phyloP scores from a whole-genome alignment of 2,888 invertebrate genomes.

The Perizoma affinitatum region DNA sequence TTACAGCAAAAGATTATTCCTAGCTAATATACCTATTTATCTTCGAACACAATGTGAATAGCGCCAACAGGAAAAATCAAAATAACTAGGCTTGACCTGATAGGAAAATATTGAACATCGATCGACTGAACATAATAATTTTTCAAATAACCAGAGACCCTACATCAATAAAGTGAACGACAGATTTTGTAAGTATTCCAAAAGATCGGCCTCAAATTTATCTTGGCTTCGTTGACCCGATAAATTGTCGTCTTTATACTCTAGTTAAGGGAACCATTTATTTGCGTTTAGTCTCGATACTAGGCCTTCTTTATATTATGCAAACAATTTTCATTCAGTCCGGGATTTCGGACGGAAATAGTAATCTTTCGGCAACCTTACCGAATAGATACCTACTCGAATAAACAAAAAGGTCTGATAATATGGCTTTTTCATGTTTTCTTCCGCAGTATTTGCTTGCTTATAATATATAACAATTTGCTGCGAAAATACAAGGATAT shows the following conservation, averaged over 20 bases:
- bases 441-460: constrained; percentile 40
- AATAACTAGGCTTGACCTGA: background rate
- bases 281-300: constrained; percentile 72
- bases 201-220: constrained; percentile 66
- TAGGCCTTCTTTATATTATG: constrained; percentile 70
- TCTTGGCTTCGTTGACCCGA: constrained; percentile 69
- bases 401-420: constrained; percentile 50
- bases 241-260: constrained; percentile 70
- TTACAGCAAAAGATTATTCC: too few species aligned
- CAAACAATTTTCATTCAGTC: constrained; percentile 67
- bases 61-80: background rate
- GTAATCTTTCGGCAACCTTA: constrained; percentile 51
- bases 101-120: constrained; percentile 12
- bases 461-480: constrained; percentile 38
- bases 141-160: constrained; percentile 43
- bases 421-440: constrained; percentile 51
- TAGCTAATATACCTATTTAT: too few species aligned
- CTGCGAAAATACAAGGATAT: constrained; percentile 20
- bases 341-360: constrained; percentile 54
- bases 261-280: constrained; percentile 68
- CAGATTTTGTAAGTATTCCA: constrained; percentile 59
- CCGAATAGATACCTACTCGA: constrained; percentile 45
- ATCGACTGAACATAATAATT: constrained; percentile 40
- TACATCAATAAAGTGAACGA: constrained; percentile 55
- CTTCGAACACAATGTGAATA: background rate